Evolutionary conservation across 2,888 invertebrate species (phyloP).

Genomic region (Synergus umbraculus): DNA sequence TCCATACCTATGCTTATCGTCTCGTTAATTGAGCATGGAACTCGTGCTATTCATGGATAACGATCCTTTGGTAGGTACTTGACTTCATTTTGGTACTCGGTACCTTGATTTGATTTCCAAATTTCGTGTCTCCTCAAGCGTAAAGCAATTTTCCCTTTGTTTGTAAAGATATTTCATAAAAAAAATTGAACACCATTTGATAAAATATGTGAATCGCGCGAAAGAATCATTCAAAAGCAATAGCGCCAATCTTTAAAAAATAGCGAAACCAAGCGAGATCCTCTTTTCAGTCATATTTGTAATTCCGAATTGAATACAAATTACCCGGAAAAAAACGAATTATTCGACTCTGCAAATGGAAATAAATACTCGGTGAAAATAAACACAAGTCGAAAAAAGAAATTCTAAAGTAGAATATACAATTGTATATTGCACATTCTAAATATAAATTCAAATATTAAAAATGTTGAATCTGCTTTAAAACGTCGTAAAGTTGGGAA

Average conservation of each 20-base stretch:
- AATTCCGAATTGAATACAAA: too few relatives aligned
- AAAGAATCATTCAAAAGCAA: not conserved
- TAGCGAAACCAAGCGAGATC: not conserved
- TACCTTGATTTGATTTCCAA: conserved; percentile 52
- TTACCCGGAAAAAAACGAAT: too few relatives aligned
- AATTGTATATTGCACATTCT: not conserved
- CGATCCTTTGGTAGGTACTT: conserved; percentile 49
- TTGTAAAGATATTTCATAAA: not conserved
- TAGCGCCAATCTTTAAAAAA: not conserved
- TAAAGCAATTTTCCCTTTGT: not conserved
- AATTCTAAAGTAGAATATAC: not conserved
- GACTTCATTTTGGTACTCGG: conserved; percentile 47
- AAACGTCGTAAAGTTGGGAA: conserved; percentile 13
- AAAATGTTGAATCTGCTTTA: conserved; percentile 18
- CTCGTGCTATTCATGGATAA: conserved; percentile 54
- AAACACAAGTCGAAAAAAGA: too few relatives aligned
- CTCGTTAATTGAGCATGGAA: conserved; percentile 53
- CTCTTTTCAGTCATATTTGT: not conserved
- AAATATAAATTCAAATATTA: conserved; percentile 4
- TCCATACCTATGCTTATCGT: conserved; percentile 49
- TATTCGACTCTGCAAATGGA: too few relatives aligned
- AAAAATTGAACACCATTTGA: not conserved
- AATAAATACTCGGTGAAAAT: too few relatives aligned
- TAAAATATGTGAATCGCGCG: not conserved
- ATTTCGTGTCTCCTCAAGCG: conserved; percentile 46